These are phyloP conservation scores for Varecia variegata DNA, from an alignment of 2,797 vertebrate species.

Conservation along the genomic window DNA sequence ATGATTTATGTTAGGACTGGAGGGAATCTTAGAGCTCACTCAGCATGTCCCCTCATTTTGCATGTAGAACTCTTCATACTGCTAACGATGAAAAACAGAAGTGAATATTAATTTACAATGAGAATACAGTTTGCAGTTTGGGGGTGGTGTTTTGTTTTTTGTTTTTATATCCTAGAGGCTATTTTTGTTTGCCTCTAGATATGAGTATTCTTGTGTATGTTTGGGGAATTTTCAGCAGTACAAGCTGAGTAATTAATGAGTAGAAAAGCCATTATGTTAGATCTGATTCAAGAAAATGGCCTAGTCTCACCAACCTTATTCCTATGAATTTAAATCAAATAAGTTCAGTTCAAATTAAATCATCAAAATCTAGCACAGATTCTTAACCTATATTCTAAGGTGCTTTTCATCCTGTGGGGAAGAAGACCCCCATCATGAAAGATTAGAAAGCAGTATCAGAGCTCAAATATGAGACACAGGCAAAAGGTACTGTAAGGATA, in stretches of 20 bases:
- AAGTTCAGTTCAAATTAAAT: constrained; percentile 33
- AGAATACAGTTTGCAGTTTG: background rate
- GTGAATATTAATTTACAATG: constrained; percentile 1
- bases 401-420: background rate
- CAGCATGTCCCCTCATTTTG: background rate
- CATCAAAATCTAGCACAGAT: constrained; percentile 6
- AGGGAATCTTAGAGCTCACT: background rate
- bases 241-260: constrained; percentile 29
- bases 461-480: background rate
- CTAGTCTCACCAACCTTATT: background rate
- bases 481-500: background rate
- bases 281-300: background rate
- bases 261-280: background rate
- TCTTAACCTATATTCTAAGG: constrained; percentile 6
- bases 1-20: constrained; percentile 13
- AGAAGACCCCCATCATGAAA: background rate
- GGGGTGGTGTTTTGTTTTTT: background rate
- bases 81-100: background rate
- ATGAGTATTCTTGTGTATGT: background rate
- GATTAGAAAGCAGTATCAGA: background rate
- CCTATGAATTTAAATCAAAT: constrained; percentile 11
- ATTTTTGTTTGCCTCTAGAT: background rate
- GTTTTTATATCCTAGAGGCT: background rate
- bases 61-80: background rate
- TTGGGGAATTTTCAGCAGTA: background rate